Evolutionary conservation across 2,888 invertebrate genomes (phyloP), one percentile per base, ranked within the genome.

Genomic region (Melinaea marsaeus): DNA sequence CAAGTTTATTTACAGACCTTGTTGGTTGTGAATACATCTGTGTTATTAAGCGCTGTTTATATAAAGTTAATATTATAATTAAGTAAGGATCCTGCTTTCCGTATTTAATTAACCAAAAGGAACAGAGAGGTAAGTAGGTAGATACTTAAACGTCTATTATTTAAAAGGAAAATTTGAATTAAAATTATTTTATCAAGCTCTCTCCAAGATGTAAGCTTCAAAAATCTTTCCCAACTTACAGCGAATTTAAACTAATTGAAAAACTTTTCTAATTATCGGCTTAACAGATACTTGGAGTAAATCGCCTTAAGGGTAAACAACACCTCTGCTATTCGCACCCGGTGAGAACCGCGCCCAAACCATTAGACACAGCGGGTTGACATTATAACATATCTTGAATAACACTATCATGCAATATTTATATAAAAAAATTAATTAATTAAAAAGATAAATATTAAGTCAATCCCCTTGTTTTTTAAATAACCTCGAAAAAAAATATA

Each of bases 241-340:
- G 82, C 81, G 79, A 87, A 88, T 88, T 89, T 88, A 84, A 86
- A 88, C 85, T 90, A 90, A 90, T 90, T 89, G 88, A 90, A 90
- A 90, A 90, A 90, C 79, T 90, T 90, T 90, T 88, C 88, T 90
- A 90, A 90, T 90, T 90, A 90, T 89, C 88, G 86, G 82, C 88
- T 90, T 86, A 87, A 81, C 87, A 84, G 86, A 86, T 87, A 88
- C 87, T 90, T 86, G 77, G 83, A 86, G 86, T 83, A 88, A 88
- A 90, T 90, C 88, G 88, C 88, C 87, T 87, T 84, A 80, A 84
- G 84, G 86, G 86, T 85, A 89, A 88, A 88, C 87, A 89, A 86
- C 88, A 89, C 88, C 88, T 88, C 83, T 81, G 80, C 84, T 86
- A 87, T 88, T 83, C 75, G 77, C 80, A 71, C 80, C 80, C 79